Base-by-base conservation (phyloP, 23 tunicate genomes). In the Ciona savignyi region DNA sequence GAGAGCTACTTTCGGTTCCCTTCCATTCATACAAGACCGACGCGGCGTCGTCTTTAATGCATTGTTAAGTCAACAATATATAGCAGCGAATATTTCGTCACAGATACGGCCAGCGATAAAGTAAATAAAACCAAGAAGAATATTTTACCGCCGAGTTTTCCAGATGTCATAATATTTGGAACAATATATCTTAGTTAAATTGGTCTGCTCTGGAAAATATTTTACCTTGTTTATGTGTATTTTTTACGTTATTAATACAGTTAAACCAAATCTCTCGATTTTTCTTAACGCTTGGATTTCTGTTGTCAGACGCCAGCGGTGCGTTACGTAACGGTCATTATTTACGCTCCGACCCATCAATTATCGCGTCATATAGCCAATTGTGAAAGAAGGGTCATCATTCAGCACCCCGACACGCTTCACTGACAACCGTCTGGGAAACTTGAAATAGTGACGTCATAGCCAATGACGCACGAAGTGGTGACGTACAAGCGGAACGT, bases 341-440 rank as follows among this genome's bases (percentile, higher is more conserved):
- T 42, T 15, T 15, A 15, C 9, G 56, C 56, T 6, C 56, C 56
- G 15, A 42, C 15, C 56, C 15, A 42, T 42, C 56, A 42, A 42
- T 42, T 42, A 42, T 42, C 15, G 15, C 56, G 56, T 42, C 56
- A 42, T 15, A 42, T 6, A 6, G 56, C 56, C 56, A 42, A 42
- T 42, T 42, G 56, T 42, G 56, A 42, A 42, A n/a, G n/a, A n/a
- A 15, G 56, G 56, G 56, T 9, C 56, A 6, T 42, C 56, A 42
- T 42, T 42, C 56, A 42, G 56, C 56, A 42, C 56, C 56, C 56
- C 56, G 56, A 42, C 56, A 42, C 56, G 56, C 56, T 6, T 42
- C 56, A 42, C 11, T 15, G 56, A 42, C 9, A 6, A 42, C 56
- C 11, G 56, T 15, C 15, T 42, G 56, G 56, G 56, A 42, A 42